Evolutionary conservation across 2,888 invertebrate genomes (phyloP), one percentile per base, ranked within the genome.

Genomic region (Lumbricus terrestris): DNA sequence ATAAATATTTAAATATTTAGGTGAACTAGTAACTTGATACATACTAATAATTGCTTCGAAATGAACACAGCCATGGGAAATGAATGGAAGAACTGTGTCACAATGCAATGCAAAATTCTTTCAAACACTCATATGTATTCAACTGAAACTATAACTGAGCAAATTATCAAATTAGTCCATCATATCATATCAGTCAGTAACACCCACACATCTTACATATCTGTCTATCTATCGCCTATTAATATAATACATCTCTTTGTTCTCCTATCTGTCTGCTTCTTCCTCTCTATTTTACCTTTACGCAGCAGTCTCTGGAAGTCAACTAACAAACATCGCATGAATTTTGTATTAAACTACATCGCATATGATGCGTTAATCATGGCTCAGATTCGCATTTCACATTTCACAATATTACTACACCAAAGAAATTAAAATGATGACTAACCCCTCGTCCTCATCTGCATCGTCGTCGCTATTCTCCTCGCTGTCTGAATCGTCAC

Each of bases 401-500:
- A 69, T n/a, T 69, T 11, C 8, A 11, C n/a, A 0, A n/a, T 69
- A 11, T 29, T n/a, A 69, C 29, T 69, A 69, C 29, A 69, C n/a
- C 11, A 29, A 69, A n/a, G 29, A 0, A 69, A 29, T 0, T 11
- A 16, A 69, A 29, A 69, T 2, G 69, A 69, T 0, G 69, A 69
- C 0, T n/a, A n/a, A 69, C 69, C 69, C 16, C 4, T 85, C 85
- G 8, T 85, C 88, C 11, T 90, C 89, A 40, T 89, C 83, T 88
- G 93, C 93, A 35, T 93, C 93, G 40, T 90, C 90, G 16, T 93
- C 98, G 29, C 98, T 98, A 95, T 97, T 98, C 94, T 97, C 96
- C 93, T 97, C 98, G 95, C 97, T 98, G 94, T 97, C 96, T 93
- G 97, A 98, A 94, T 97, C 98, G 94, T 98, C 96, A 93, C 97